These are phyloP conservation scores for Beris chalybata DNA, from an alignment of 2,888 invertebrate genomes.

Conservation along the genomic window DNA sequence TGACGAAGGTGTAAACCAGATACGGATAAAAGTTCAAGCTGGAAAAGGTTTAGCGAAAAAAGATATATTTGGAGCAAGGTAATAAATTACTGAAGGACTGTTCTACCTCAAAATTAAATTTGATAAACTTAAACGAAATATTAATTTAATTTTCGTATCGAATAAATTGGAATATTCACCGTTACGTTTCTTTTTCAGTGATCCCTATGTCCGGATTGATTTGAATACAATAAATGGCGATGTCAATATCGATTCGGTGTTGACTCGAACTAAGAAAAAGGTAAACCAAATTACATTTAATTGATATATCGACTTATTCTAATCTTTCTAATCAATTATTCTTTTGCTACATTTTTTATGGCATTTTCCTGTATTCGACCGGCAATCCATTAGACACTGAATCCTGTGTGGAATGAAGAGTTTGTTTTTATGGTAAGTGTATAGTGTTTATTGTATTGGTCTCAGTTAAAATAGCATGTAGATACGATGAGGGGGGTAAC, in stretches of 20 bases:
- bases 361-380: neutral
- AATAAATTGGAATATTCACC: conserved; percentile 15
- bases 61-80: conserved; percentile 99
- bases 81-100: conserved; percentile 37
- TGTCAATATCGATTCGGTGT: conserved; percentile 86
- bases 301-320: conserved; percentile 17
- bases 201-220: conserved; percentile 95
- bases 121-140: neutral
- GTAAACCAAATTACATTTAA: conserved; percentile 57
- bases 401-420: conserved; percentile 98
- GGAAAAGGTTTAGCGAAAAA: conserved; percentile 94
- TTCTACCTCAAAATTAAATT: conserved; percentile 25
- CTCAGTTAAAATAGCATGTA: too few relatives aligned
- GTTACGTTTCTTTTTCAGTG: conserved; percentile 63
- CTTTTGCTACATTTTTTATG: neutral
- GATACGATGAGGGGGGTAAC: too few relatives aligned
- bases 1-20: conserved; percentile 78
- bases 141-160: conserved; percentile 25
- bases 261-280: conserved; percentile 96
- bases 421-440: conserved; percentile 87
- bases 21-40: conserved; percentile 82
- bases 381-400: conserved; percentile 71
- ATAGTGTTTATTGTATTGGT: too few relatives aligned
- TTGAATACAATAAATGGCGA: conserved; percentile 83
- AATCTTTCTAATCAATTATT: conserved; percentile 25